phyloP scores from a whole-genome alignment of 2,113 vertebrate genomes.

The Ceyx melanurus region DNA sequence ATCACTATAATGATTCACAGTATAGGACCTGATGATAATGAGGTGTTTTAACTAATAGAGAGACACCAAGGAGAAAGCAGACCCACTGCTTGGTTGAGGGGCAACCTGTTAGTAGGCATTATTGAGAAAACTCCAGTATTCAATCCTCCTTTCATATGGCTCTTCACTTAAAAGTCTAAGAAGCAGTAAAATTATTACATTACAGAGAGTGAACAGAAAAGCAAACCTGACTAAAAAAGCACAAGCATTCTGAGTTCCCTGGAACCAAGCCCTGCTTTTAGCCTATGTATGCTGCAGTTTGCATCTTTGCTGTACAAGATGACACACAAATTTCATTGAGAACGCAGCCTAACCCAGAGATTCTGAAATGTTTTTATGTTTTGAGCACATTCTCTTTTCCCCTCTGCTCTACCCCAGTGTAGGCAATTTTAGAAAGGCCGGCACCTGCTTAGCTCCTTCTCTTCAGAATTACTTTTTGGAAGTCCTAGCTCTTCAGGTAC shows the following conservation, averaged over 20 bases:
- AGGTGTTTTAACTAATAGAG: not conserved
- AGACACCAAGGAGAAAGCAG: not conserved
- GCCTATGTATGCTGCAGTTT: not conserved
- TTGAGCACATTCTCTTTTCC: not conserved
- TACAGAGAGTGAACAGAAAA: not conserved
- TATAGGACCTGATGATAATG: not conserved
- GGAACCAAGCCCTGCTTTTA: not conserved
- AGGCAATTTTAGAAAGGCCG: not conserved
- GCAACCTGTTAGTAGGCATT: not conserved
- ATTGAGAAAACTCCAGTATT: not conserved
- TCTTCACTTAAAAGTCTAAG: not conserved
- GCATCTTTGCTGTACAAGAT: not conserved
- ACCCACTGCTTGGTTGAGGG: not conserved
- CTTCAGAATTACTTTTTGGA: not conserved
- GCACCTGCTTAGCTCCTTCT: not conserved
- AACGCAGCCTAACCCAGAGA: not conserved
- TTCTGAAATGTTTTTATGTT: not conserved
- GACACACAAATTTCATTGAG: accelerated
- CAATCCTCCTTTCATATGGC: not conserved
- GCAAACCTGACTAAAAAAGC: not conserved
- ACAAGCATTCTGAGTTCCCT: not conserved
- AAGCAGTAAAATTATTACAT: not conserved
- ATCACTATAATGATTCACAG: not conserved
- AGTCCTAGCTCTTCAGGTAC: not conserved
- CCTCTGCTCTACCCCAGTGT: not conserved